Evolutionary conservation across 2,888 invertebrate genomes (phyloP), one percentile per base, ranked within the genome.

Genomic region (Lottia gigantea): DNA sequence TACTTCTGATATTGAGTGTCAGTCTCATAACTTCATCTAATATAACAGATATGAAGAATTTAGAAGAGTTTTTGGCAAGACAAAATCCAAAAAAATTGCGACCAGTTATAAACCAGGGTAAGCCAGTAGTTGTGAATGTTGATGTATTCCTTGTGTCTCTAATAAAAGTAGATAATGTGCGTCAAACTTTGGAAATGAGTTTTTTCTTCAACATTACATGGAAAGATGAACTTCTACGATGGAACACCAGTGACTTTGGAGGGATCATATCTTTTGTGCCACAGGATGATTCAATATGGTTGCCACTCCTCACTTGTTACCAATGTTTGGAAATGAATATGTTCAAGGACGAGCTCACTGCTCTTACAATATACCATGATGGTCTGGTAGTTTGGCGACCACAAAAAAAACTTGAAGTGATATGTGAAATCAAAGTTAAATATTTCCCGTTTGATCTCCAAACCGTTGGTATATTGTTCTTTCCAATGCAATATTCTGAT

Each of bases 181-280:
- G 23, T 19, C 55, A 55, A 19, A 55, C n/a, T 3, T 19, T 55
- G 3, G 14, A 55, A 11, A 2, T 55, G 8, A 55, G 55, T 19
- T n/a, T 19, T 19, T 8, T 55, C 14, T 55, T 55, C 0, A 55
- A 55, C 11, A 19, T 55, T 8, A 12, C 55, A 19, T 55, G 55
- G 55, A 55, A 55, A 55, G 55, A 55, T 19, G 55, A 55, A 19
- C 55, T 55, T n/a, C 23, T 55, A 7, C 23, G 7, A 0, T 55
- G 55, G 55, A 55, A 55, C 23, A 23, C n/a, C 19, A 55, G 55
- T 55, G 55, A 55, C n/a, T 55, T 55, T 19, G 55, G 55, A 55
- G 55, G 55, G 14, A 55, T 55, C 4, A 19, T 19, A 55, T 19
- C 55, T 12, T 55, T 19, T 55, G 55, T 55, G 55, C 55, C 55